phyloP scores from a whole-genome alignment of 2,888 invertebrate genomes.

The Drosophila rellima region DNA sequence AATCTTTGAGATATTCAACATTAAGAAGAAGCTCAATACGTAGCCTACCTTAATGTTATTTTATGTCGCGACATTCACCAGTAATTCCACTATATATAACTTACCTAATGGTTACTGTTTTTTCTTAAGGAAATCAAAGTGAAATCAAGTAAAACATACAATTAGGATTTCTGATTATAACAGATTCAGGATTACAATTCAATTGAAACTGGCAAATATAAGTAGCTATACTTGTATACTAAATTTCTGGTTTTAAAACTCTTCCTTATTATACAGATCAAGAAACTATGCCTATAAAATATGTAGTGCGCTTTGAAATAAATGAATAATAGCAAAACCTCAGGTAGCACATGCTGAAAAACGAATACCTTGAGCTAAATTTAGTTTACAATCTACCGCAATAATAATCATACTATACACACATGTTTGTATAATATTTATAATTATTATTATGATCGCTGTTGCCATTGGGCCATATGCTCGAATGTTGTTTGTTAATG shows the following conservation, averaged over 20 bases:
- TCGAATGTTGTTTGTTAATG: slow-evolving; percentile 1
- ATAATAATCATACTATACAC: slow-evolving; percentile 29
- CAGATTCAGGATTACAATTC: no score
- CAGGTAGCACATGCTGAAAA: slow-evolving; percentile 31
- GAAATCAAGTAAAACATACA: no score
- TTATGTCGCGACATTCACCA: no score
- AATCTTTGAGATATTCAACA: background rate
- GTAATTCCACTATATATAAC: no score
- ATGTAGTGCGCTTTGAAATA: background rate
- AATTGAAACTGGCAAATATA: no score
- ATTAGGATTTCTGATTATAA: no score
- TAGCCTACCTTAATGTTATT: background rate
- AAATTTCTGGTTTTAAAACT: no score
- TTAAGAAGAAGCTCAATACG: background rate
- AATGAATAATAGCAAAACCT: slow-evolving; percentile 23
- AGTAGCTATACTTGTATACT: no score
- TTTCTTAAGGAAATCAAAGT: no score
- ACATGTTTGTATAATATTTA: slow-evolving; percentile 34
- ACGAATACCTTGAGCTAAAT: slow-evolving; percentile 69
- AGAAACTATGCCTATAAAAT: background rate
- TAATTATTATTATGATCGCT: slow-evolving; percentile 44
- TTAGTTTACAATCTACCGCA: slow-evolving; percentile 55
- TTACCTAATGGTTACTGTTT: no score
- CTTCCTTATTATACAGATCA: background rate
- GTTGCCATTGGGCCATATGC: slow-evolving; percentile 25